Percentiles rank a stretch among this genome's conserved stretches.
These are phyloP conservation scores for Agrotis segetum DNA, from an alignment of 2,888 invertebrate species.

Conservation along the genomic window DNA sequence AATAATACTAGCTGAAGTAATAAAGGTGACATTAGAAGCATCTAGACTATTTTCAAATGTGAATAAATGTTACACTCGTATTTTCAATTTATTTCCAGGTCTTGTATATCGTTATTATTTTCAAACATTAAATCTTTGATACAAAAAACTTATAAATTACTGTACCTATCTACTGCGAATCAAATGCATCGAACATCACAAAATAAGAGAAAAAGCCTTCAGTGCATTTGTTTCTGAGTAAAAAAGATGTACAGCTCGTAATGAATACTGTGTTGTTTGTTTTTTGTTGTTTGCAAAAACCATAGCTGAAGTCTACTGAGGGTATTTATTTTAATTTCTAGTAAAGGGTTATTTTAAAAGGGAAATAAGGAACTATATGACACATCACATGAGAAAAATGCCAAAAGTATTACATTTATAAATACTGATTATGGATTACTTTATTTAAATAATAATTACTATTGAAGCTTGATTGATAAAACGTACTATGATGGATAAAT, in stretches of 20 bases:
- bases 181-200: background rate
- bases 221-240: background rate
- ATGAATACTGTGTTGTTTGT: constrained; percentile 2
- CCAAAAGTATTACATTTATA: too few species aligned
- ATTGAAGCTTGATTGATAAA: background rate
- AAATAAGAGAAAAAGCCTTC: background rate
- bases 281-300: constrained; percentile 19
- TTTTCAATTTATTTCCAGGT: background rate
- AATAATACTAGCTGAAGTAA: background rate
- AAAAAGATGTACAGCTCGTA: constrained; percentile 12
- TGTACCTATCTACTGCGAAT: background rate
- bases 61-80: background rate
- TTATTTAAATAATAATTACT: background rate
- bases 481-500: background rate
- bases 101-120: background rate
- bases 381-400: too few species aligned
- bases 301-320: background rate
- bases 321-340: background rate
- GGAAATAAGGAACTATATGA: too few species aligned
- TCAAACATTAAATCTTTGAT: background rate
- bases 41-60: constrained; percentile 5
- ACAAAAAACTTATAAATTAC: too few species aligned
- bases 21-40: background rate
- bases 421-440: background rate
- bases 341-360: background rate